Conservation (phyloP, 2,888 invertebrate species). For the Plebejus melissa region DNA sequence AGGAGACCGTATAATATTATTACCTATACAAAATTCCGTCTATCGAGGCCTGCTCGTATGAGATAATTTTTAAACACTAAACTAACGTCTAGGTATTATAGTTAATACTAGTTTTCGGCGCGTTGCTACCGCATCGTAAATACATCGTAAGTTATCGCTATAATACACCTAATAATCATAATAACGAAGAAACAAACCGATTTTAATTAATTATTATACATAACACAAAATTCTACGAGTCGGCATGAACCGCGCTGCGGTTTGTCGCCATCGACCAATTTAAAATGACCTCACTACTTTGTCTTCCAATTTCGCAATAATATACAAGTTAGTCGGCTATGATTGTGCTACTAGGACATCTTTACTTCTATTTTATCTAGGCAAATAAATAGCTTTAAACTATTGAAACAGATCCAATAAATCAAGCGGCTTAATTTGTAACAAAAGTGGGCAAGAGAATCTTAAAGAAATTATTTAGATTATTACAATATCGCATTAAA, state of each 20-base stretch:
- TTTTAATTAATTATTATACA: constrained; percentile 4
- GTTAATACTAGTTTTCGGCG: neutral
- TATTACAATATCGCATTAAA: neutral
- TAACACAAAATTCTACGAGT: constrained; percentile 6
- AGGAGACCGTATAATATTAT: neutral
- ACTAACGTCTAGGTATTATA: neutral
- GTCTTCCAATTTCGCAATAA: constrained; percentile 68
- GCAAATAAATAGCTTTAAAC: neutral
- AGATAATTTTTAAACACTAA: neutral
- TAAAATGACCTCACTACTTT: constrained; percentile 69
- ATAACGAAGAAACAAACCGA: neutral
- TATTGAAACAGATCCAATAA: neutral
- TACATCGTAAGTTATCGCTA: neutral
- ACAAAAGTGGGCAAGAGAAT: neutral
- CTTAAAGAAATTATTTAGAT: neutral
- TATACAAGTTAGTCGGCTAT: constrained; percentile 51
- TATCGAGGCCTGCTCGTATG: neutral
- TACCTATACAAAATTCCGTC: neutral
- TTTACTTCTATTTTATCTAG: neutral
- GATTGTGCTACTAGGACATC: constrained; percentile 49
- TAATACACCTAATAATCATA: neutral
- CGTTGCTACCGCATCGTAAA: neutral
- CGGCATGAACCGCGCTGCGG: constrained; percentile 45
- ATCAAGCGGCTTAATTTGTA: neutral
- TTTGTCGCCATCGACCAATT: constrained; percentile 34